Base-by-base conservation (phyloP, 2,113 vertebrate genomes). In the Todiramphus saurophagus region DNA sequence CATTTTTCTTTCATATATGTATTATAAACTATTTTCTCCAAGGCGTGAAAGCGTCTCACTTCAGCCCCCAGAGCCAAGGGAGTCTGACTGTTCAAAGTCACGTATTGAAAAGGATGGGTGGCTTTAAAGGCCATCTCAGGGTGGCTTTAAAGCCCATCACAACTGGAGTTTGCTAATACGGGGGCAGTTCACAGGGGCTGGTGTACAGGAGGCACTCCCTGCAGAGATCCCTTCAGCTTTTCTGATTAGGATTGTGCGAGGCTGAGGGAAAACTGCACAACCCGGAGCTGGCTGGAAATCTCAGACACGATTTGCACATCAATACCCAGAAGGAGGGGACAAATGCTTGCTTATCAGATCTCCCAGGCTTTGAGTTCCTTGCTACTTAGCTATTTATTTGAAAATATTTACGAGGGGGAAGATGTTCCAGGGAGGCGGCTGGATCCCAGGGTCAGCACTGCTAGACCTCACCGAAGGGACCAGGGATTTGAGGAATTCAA, bases 101-200 rank as follows among this genome's bases (percentile, higher is more conserved):
- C 13, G 0, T 60, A 96, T 93, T 92, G 93, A 96, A 98, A 94
- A 93, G 87, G 20, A 4, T 7, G 27, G 7, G 44, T 24, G 53
- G 27, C 94, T 97, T 95, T 51, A 96, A 96, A 97, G 95, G 75
- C 44, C 16, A 1, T 59, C 94, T 97, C 10, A 13, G 44, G 50
- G 23, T 51, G 53, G 30, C 94, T 97, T 95, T 50, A 96, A 96
- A 97, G 95, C 77, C 44, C 16, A 1, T 59, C 94, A 97, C 10
- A 13, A 41, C 43, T 5, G 89, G 33, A 9, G 63, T 75, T 78
- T 39, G 39, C 78, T 13, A 11, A 43, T 31, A 5, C 9, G 14
- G 66, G 66, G 60, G 43, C 64, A 9, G 66, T 11, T 78, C 60
- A 7, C 30, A 19, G 4, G 70, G n/a, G 78, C 20, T 27, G 10